A percentile compares a stretch with the other conserved stretches of the same genome.
Conservation (phyloP, 2,888 invertebrate species). For the Barypeithes pellucidus region DNA sequence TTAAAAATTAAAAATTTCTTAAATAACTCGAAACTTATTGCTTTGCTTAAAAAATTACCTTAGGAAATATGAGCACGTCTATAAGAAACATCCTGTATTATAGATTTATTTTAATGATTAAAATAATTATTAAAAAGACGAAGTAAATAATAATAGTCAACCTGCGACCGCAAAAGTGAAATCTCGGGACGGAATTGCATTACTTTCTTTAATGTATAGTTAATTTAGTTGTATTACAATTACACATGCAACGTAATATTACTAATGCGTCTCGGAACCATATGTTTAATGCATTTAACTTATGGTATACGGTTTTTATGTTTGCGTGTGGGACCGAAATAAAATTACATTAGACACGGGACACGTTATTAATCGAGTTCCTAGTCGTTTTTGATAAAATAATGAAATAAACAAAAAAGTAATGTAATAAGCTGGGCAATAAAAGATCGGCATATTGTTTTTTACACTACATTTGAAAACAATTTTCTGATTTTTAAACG, state of each 20-base stretch:
- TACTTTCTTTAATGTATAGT: slow-evolving; percentile 10
- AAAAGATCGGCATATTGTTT: too few relatives aligned
- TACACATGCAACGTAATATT: slow-evolving; percentile 5
- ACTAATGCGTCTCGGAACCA: slow-evolving; percentile 6
- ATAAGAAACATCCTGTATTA: too few relatives aligned
- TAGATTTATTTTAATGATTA: too few relatives aligned
- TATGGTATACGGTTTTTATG: slow-evolving; percentile 3
- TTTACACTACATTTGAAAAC: too few relatives aligned
- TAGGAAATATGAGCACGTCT: too few relatives aligned
- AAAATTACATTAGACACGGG: slow-evolving; percentile 8
- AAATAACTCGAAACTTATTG: too few relatives aligned
- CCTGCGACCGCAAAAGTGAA: slow-evolving; percentile 5
- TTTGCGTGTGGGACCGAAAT: slow-evolving; percentile 13
- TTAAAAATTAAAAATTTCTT: too few relatives aligned
- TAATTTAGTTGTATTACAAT: neutral
- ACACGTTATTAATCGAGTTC: neutral
- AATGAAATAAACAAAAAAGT: too few relatives aligned
- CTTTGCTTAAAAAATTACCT: too few relatives aligned
- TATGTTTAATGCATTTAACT: slow-evolving; percentile 20
- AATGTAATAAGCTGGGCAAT: too few relatives aligned
- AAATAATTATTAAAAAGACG: neutral
- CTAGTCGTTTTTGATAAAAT: too few relatives aligned
- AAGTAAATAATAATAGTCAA: neutral
- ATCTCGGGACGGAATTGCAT: slow-evolving; percentile 12
- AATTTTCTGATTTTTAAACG: too few relatives aligned